Evolutionary conservation across 2,113 vertebrate genomes (phyloP), one percentile per base, ranked within the genome.

Genomic region (Catharus fuscescens): DNA sequence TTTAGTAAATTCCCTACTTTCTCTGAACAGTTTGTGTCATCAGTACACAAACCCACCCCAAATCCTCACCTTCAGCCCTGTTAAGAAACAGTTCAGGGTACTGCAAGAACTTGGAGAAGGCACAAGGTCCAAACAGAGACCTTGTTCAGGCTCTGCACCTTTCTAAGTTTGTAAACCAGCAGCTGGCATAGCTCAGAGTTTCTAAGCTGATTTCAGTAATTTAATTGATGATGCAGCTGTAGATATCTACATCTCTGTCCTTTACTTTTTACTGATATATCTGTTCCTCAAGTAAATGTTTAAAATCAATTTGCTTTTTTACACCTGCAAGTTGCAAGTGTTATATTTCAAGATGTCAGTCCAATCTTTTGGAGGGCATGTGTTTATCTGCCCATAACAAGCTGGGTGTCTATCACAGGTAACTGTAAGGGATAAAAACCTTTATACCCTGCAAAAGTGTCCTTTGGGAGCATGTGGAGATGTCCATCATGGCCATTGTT

Each of bases 401-500:
- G 18, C 2, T 65, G 76, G 17, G 31, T 36, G 65, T 47, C 5
- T 29, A 34, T 54, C 47, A 20, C n/a, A 57, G 19, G 29, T 31
- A 16, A 32, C 70, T 54, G 5, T 14, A 50, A 11, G 26, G 47
- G 32, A 76, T 18, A 66, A 85, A 78, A 79, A 56, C 32, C 38
- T 34, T 53, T 21, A 18, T 5, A 54, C 2, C 3, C 18, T n/a
- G 20, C 12, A 40, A 4, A 88, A 77, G 28, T 28, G n/a, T 25
- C 56, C 56, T 29, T 26, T 28, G 25, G 67, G 77, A 61, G 32
- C 31, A 26, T 1, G 10, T 0, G 1, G 80, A 93, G 72, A 52
- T 0, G 3, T 17, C 53, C 32, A 12, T 21, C 11, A 16, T 1
- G 24, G 48, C 32, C 48, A 28, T 11, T 0, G 0, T 16, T 44